Percentiles rank a stretch among this genome's conserved stretches.
Evolutionary conservation across 2,113 vertebrate genomes (phyloP).

Genomic region (Anolis sagrei): DNA sequence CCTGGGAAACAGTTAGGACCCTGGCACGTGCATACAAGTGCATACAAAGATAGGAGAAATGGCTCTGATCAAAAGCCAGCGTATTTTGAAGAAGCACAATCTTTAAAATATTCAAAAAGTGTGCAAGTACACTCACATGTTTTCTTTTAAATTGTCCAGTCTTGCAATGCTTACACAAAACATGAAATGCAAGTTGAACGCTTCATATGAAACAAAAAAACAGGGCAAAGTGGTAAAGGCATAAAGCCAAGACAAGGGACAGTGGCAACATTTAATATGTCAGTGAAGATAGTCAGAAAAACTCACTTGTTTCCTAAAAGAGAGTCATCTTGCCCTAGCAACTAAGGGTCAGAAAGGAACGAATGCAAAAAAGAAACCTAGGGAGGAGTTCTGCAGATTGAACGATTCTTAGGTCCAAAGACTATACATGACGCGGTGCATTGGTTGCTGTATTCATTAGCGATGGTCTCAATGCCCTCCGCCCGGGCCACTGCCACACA

Average conservation of each 20-base stretch:
- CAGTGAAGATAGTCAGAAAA: not conserved
- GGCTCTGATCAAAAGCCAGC: slow-evolving; percentile 4
- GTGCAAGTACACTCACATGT: too few relatives aligned
- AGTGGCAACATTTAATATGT: not conserved
- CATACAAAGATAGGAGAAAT: slow-evolving; percentile 6
- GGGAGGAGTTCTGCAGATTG: too few relatives aligned
- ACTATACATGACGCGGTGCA: too few relatives aligned
- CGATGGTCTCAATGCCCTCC: too few relatives aligned
- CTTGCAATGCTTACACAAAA: not conserved
- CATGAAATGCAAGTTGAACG: not conserved
- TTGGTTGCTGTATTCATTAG: too few relatives aligned
- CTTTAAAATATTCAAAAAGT: not conserved
- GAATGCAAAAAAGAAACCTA: not conserved
- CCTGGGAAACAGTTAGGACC: slow-evolving; percentile 5
- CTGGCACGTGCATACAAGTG: not conserved
- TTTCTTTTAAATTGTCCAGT: not conserved
- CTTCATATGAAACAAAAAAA: not conserved
- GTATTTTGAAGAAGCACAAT: not conserved
- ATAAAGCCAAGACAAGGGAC: not conserved
- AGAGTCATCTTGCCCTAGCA: not conserved
- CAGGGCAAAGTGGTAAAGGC: not conserved
- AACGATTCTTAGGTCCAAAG: too few relatives aligned
- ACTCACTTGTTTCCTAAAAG: not conserved
- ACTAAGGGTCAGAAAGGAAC: not conserved
- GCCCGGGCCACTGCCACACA: too few relatives aligned